phyloP scores from a whole-genome alignment of 2,888 invertebrate genomes.

The Acleris sparsana region DNA sequence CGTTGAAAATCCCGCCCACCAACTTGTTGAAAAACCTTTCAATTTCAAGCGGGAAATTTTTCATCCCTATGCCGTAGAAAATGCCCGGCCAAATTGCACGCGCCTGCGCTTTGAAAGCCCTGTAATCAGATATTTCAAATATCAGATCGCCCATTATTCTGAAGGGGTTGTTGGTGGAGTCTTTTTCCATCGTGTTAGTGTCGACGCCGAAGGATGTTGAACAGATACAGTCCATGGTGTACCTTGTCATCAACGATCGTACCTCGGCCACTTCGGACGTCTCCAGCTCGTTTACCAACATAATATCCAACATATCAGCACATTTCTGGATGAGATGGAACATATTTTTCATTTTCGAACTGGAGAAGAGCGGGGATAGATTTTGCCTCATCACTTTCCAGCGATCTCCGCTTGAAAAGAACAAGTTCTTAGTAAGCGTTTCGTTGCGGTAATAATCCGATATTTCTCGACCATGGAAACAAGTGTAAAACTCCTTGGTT shows the following conservation, averaged over 20 bases:
- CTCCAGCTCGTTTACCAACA: constrained; percentile 37
- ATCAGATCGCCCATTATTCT: constrained; percentile 44
- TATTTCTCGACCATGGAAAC: constrained; percentile 46
- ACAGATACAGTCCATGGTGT: constrained; percentile 51
- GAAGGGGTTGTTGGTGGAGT: constrained; percentile 47
- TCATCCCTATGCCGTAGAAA: constrained; percentile 49
- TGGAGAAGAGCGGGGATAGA: constrained; percentile 48
- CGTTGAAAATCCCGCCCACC: constrained; percentile 26
- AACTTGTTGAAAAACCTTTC: constrained; percentile 45
- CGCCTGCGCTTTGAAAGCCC: constrained; percentile 39
- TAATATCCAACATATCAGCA: constrained; percentile 41
- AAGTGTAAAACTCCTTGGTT: constrained; percentile 48
- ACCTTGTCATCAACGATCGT: constrained; percentile 45
- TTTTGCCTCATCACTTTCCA: constrained; percentile 51
- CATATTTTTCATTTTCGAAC: constrained; percentile 51
- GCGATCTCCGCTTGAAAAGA: constrained; percentile 46
- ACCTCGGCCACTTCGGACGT: constrained; percentile 40
- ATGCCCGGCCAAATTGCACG: constrained; percentile 51
- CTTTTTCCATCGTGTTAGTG: constrained; percentile 46
- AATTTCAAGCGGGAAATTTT: constrained; percentile 44
- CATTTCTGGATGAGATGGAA: constrained; percentile 48
- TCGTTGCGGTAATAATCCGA: constrained; percentile 44
- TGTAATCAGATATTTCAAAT: constrained; percentile 39
- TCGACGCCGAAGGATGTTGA: constrained; percentile 53
- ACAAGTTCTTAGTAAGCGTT: constrained; percentile 45